Evolutionary conservation across 2,113 vertebrate species (phyloP), one percentile per base, ranked within the genome.

Genomic region (Anseranas semipalmata): DNA sequence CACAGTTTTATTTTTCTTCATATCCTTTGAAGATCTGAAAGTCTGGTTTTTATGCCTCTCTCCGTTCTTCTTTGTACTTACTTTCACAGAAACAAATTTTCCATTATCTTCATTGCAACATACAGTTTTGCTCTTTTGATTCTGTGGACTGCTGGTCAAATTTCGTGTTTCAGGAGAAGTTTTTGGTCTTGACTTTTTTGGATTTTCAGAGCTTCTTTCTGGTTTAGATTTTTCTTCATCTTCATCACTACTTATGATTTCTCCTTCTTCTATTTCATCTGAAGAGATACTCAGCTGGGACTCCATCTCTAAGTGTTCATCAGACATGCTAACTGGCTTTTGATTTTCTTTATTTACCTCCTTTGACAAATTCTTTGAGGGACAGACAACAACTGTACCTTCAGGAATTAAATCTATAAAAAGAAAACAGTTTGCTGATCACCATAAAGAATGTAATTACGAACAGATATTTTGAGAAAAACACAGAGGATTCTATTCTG

Each of bases 341-440:
- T 99, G 98, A 96, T 99, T 99, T 97, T 99, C 99, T 94, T 99
- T 99, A 97, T 99, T 99, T 74, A 99, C 98, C 60, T 99, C 98
- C 96, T 97, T 97, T 32, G 97, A 98, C 46, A 97, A 93, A 87
- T 63, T 97, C 76, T 95, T 98, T 39, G 93, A 97, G 37, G 96
- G 86, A 89, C 87, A 97, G 80, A 95, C 3, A 2, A 86, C 93
- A 89, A 93, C 53, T 2, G 90, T 18, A 78, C 74, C 90, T 94
- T 97, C 96, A 94, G 96, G 89, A 95, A 93, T 80, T 46, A 93
- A 56, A 96, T 98, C 98, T 98, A 60, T 59, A 59, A 96, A 90
- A 91, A 96, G 43, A 97, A 95, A 96, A 73, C 2, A 97, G 37
- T 89, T 88, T 77, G 60, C 16, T 85, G 60, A 75, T 84, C 46